These are phyloP conservation scores for Drosophila jambulina DNA, from an alignment of 1,140 invertebrate genomes.

Conservation along the genomic window DNA sequence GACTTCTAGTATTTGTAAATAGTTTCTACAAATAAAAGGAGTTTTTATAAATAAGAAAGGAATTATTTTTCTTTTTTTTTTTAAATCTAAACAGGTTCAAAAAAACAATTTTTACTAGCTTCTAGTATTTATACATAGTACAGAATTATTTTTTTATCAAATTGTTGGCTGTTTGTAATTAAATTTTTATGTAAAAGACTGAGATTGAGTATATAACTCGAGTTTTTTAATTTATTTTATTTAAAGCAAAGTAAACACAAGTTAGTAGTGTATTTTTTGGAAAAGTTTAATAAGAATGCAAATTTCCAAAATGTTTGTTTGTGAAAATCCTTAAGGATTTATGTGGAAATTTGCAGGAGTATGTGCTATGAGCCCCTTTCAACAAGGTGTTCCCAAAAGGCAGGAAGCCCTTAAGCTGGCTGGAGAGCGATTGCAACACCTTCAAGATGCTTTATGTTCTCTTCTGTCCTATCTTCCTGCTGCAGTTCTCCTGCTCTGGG, in stretches of 20 bases:
- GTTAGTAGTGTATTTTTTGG: rapidly evolving
- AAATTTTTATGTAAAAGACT: background rate
- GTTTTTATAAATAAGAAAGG: too few species aligned
- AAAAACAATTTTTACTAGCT: too few species aligned
- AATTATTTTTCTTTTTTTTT: too few species aligned
- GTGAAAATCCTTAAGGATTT: conserved; percentile 4
- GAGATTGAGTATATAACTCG: background rate
- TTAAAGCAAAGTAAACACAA: too few species aligned
- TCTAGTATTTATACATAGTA: too few species aligned
- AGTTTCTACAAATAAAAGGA: too few species aligned
- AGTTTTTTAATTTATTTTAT: background rate
- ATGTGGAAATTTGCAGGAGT: background rate
- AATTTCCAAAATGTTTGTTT: too few species aligned
- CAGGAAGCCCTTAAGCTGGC: conserved; percentile 38
- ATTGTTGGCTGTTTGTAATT: too few species aligned
- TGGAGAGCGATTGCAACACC: conserved; percentile 33
- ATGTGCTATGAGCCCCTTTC: background rate
- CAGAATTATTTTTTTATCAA: too few species aligned
- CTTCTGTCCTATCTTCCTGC: background rate
- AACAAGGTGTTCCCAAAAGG: background rate
- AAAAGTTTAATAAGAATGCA: background rate
- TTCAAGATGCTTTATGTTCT: conserved; percentile 34
- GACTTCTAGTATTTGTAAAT: too few species aligned
- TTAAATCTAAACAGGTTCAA: too few species aligned
- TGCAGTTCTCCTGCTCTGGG: background rate